phyloP scores from a whole-genome alignment of 2,797 vertebrate species.

The Artibeus lituratus region DNA sequence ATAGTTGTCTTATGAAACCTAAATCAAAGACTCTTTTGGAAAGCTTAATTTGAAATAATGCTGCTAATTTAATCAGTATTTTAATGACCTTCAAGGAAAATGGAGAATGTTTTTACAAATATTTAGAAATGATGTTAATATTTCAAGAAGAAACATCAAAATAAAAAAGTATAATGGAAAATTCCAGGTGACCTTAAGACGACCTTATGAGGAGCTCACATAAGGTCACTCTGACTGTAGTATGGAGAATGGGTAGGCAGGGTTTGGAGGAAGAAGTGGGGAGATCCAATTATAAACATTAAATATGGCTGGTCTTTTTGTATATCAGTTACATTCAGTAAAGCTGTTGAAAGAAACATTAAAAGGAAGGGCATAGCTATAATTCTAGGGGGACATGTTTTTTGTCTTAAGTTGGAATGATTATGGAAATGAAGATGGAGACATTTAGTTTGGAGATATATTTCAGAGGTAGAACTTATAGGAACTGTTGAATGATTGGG shows the following conservation, averaged over 20 bases:
- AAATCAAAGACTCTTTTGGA: constrained; percentile 34
- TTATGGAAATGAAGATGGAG: not conserved
- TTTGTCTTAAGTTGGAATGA: not conserved
- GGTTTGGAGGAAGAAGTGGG: not conserved
- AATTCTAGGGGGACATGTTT: not conserved
- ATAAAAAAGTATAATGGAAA: not conserved
- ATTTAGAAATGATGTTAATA: constrained; percentile 40
- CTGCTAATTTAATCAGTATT: constrained; percentile 38
- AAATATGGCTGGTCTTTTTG: not conserved
- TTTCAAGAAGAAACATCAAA: constrained; percentile 8
- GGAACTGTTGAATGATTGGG: not conserved
- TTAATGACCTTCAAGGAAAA: constrained; percentile 47
- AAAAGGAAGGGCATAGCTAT: not conserved
- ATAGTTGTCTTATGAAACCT: constrained; percentile 31
- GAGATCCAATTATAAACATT: not conserved
- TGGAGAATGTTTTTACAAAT: not conserved
- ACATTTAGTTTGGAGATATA: not conserved
- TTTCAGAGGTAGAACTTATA: not conserved
- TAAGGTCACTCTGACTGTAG: not conserved
- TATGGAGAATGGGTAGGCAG: not conserved
- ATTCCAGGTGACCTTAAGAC: not conserved
- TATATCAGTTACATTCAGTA: not conserved
- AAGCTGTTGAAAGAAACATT: not conserved
- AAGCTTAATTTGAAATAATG: constrained; percentile 28
- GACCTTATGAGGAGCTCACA: not conserved